Percentiles rank a stretch among this genome's conserved stretches.
phyloP scores from a whole-genome alignment of 92 coral and sea anemone species.

The Epizoanthus scotinus region DNA sequence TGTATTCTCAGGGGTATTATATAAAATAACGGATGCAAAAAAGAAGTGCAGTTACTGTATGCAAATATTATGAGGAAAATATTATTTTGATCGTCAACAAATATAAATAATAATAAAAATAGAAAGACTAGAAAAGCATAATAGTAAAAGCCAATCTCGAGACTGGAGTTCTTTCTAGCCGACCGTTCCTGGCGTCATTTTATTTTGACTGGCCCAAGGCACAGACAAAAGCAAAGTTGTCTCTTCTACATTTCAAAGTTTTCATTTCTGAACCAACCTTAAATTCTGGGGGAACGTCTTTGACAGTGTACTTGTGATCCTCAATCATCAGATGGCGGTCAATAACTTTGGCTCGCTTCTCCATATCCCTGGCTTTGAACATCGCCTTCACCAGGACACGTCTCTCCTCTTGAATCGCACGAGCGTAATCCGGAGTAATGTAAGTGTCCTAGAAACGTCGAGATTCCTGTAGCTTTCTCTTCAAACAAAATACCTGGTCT shows the following conservation, averaged over 20 bases:
- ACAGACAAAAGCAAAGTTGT: neutral
- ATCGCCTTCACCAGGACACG: neutral
- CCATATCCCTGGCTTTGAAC: neutral
- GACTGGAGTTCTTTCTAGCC: neutral
- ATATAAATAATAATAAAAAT: neutral
- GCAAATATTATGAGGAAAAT: conserved; percentile 2
- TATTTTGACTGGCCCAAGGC: neutral
- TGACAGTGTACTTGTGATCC: neutral
- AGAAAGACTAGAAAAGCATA: neutral
- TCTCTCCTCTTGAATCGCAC: neutral
- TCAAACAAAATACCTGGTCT: neutral
- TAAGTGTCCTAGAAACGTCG: neutral
- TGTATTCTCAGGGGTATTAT: neutral
- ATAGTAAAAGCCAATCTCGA: neutral
- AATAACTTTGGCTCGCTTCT: neutral
- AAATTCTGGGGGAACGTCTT: neutral
- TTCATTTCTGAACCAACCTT: neutral
- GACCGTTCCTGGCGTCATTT: neutral
- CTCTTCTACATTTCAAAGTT: neutral
- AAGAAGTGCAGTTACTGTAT: neutral
- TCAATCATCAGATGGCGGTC: neutral
- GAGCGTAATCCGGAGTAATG: neutral
- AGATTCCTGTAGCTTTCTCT: neutral
- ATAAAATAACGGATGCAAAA: neutral
- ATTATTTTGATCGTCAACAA: neutral